Conservation (phyloP, 92 coral and sea anemone species). For the Micromussa lordhowensis region DNA sequence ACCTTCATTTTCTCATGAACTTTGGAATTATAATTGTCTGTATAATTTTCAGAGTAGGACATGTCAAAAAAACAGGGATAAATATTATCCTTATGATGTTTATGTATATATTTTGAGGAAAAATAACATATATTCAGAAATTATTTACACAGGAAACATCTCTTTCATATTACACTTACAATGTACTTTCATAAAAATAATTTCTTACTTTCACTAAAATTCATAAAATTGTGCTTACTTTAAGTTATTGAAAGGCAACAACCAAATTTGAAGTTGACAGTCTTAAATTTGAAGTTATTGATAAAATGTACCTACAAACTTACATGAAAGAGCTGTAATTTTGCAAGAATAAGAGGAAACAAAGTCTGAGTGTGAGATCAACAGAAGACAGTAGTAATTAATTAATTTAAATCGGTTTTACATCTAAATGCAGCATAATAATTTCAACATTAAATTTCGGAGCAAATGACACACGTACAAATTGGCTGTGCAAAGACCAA, state of each 20-base stretch:
- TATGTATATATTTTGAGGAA: slow-evolving; percentile 29
- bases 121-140: slow-evolving; percentile 17
- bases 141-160: slow-evolving; percentile 36
- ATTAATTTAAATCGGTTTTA: too few species aligned
- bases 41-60: slow-evolving; percentile 28
- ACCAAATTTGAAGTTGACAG: slow-evolving; percentile 21
- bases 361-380: slow-evolving; percentile 6
- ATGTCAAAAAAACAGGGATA: slow-evolving; percentile 27
- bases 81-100: slow-evolving; percentile 18
- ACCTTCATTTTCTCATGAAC: slow-evolving; percentile 23
- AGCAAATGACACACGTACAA: slow-evolving; percentile 26
- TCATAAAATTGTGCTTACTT: slow-evolving; percentile 2
- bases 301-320: slow-evolving; percentile 21
- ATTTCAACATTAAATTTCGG: slow-evolving; percentile 1
- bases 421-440: too few species aligned
- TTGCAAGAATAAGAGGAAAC: slow-evolving; percentile 14
- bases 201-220: neutral
- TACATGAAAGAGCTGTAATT: slow-evolving; percentile 15
- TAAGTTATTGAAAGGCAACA: slow-evolving; percentile 35
- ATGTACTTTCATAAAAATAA: slow-evolving; percentile 15
- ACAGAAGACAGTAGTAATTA: too few species aligned
- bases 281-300: slow-evolving; percentile 20
- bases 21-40: neutral
- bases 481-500: neutral
- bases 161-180: slow-evolving; percentile 14